Base-by-base conservation (phyloP, 1,140 invertebrate genomes). In the Nixonia krombeini region DNA sequence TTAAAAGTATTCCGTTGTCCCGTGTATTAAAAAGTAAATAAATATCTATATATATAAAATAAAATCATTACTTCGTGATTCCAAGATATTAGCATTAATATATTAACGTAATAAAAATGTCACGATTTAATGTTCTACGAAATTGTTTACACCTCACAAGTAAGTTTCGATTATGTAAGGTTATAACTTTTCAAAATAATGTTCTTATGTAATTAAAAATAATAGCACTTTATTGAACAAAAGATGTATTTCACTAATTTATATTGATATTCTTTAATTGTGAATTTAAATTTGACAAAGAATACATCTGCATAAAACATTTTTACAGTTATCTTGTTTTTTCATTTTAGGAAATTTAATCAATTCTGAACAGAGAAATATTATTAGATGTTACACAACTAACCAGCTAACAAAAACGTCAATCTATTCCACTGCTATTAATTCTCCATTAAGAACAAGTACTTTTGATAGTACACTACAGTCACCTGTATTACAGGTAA, bases 401-500 rank as follows among this genome's bases (percentile, higher is more conserved):
- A 44, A 17, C 17, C 25, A 28, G 26, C 10, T 51, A 9, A 2
- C 9, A 33, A 33, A 33, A 10, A 12, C 29, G 1, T 26, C 4
- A 15, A 52, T n/a, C n/a, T n/a, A n/a, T n/a, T n/a, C 13, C 17
- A 16, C 33, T 2, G 25, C 21, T 25, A 18, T 38, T 2, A 55
- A 55, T 31, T 55, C 31, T 37, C 29, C 37, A n/a, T 13, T 55
- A 9, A 45, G 44, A 35, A 44, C 10, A 41, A 33, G 0, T 29
- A 15, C 10, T 1, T 46, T 53, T 12, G 13, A 53, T 7, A 47
- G 49, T 53, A 42, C 42, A 35, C 28, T 33, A 9, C 44, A 38
- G 38, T 56, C 35, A n/a, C 47, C 53, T 31, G 52, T 57, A 10
- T 38, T 57, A 29, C 62, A 65, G 29, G 53, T 65, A 56, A 50